Evolutionary conservation across 2,888 invertebrate genomes (phyloP), one percentile per base, ranked within the genome.

Genomic region (Macrosoma leucophasiata): DNA sequence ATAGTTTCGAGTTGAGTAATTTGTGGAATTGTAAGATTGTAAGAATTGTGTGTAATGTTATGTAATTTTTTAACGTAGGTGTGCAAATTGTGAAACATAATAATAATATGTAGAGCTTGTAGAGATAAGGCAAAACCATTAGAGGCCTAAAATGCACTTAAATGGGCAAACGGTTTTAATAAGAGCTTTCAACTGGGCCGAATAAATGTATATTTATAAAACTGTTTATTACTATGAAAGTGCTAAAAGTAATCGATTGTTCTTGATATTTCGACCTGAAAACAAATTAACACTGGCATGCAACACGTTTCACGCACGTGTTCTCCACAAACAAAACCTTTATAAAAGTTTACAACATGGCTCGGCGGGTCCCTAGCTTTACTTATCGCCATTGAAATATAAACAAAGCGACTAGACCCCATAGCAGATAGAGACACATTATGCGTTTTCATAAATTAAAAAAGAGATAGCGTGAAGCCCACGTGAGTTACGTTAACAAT

Each of bases 401-500:
- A 82, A 78, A 81, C 81, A 81, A 79, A 74, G 71, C 58, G 50
- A 48, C 41, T 46, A 36, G 40, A 49, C 39, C 41, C 47, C 50
- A 44, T 58, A 56, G 60, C 56, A 48, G 48, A 48, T 12, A 34
- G 61, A 67, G 62, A 72, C 37, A 41, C 37, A 36, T 45, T 38
- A 21, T 36, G 37, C 33, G 29, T 33, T 32, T 26, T 39, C 41
- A 43, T 43, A 40, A 40, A 64, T 36, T 34, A 58, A 67, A n/a
- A 78, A 39, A 62, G 71, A 66, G 75, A 79, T 41, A 41, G 56
- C 37, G 31, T 37, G 49, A 51, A 58, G 55, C 68, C 72, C 79
- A 82, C 79, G 78, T 79, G 81, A 73, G 71, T 58, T 58, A 66
- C 52, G 71, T 70, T 72, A 76, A 82, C 82, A 81, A 82, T 78